Conservation (phyloP, 2,797 vertebrate species). For the Jordanella pulchra region DNA sequence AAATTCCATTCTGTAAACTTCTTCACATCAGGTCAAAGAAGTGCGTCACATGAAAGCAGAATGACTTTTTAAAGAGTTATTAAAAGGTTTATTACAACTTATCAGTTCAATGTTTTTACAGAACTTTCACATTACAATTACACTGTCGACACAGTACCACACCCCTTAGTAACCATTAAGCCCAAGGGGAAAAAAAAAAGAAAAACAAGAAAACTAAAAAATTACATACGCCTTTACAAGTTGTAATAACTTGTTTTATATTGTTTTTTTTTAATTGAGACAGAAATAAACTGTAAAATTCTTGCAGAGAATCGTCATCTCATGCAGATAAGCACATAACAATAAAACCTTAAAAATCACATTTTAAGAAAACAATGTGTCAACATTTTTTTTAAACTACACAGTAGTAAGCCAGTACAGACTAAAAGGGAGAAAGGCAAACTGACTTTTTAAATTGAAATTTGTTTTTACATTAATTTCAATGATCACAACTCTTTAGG, state of each 20-base stretch:
- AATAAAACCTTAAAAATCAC: constrained; percentile 83
- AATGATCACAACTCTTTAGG: constrained; percentile 66
- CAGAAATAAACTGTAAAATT: constrained; percentile 91
- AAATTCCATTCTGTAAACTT: background rate
- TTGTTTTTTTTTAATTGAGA: constrained; percentile 70
- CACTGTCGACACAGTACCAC: constrained; percentile 79
- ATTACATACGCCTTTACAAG: constrained; percentile 62
- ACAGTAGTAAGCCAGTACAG: constrained; percentile 84
- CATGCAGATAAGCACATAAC: constrained; percentile 94
- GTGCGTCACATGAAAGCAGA: constrained; percentile 26
- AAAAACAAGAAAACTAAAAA: constrained; percentile 45
- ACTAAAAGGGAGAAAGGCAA: constrained; percentile 70
- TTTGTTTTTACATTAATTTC: constrained; percentile 60
- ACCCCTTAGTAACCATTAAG: constrained; percentile 62
- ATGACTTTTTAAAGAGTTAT: constrained; percentile 75
- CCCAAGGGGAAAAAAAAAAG: constrained; percentile 23
- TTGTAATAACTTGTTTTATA: constrained; percentile 67
- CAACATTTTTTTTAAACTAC: constrained; percentile 79
- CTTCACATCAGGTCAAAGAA: background rate
- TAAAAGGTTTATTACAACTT: constrained; percentile 86
- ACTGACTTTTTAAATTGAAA: constrained; percentile 60
- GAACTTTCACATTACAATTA: constrained; percentile 81
- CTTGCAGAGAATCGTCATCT: constrained; percentile 94
- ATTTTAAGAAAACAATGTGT: constrained; percentile 74
- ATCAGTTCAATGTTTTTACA: constrained; percentile 78